Evolutionary conservation across 2,888 invertebrate genomes (phyloP), one percentile per base, ranked within the genome.

Genomic region (Herminia tarsipennalis): DNA sequence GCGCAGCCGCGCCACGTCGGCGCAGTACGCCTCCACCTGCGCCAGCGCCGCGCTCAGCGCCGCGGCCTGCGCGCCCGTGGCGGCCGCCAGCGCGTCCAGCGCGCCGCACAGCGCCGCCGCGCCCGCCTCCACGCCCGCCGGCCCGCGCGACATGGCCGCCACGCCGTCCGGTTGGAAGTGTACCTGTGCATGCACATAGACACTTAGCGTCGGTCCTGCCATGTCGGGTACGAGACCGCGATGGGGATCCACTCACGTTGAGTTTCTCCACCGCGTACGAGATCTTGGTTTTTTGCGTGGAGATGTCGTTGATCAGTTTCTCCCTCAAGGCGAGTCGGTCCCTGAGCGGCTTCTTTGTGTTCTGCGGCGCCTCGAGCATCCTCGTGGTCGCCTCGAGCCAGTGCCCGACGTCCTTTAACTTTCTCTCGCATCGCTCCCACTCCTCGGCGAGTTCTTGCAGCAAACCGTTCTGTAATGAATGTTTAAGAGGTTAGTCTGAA

Each of bases 401-500:
- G 59, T 93, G 93, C 50, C 94, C 95, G 30, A 97, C 96, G 67
- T 98, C 98, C 82, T 96, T 96, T 82, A 98, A 94, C 84, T 98
- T 98, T 82, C 94, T 96, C 86, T 98, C 98, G 86, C 98, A 98
- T 83, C 98, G 96, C 80, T 98, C 98, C 97, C 98, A 98, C 91
- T 98, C 98, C 81, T 98, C 98, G 33, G 96, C 95, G 38, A 97
- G 95, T 88, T 98, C 98, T 93, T 97, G 96, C 49, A 98, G 92
- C 65, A 97, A 88, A 30, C 96, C 95, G 78, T 96, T 96, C 97
- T 97, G 86, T 54, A 93, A 92, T 60, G 61, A 27, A 56, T 32
- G 47, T 55, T 44, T 44, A 50, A 36, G n/a, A 43, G 9, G 6
- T 59, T 34, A 58, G 25, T 34, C 8, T 36, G 21, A 10, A 14